A percentile compares a stretch with the other conserved stretches of the same genome.
Conservation (phyloP, 2,797 vertebrate genomes). For the Lithobates pipiens region DNA sequence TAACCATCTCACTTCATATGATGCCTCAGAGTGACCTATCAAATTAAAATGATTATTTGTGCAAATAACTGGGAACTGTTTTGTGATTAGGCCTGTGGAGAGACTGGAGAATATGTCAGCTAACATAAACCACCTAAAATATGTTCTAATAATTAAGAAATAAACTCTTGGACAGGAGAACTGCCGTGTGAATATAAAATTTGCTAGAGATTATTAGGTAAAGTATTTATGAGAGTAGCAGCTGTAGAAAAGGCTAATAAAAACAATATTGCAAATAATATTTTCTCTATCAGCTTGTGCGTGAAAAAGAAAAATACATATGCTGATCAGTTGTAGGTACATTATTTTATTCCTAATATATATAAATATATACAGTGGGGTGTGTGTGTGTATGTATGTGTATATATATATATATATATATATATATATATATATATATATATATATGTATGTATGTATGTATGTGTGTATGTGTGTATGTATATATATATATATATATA, state of each 20-base stretch:
- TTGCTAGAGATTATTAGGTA: slow-evolving; percentile 68
- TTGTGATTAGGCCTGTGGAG: slow-evolving; percentile 48
- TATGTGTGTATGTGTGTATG: no score
- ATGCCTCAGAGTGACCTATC: neutral
- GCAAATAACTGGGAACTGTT: slow-evolving; percentile 41
- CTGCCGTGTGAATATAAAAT: slow-evolving; percentile 65
- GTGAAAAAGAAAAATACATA: slow-evolving; percentile 21
- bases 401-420: no score
- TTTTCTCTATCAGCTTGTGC: slow-evolving; percentile 56
- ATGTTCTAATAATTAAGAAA: slow-evolving; percentile 69
- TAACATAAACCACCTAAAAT: slow-evolving; percentile 64
- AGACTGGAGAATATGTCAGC: slow-evolving; percentile 52
- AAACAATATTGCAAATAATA: slow-evolving; percentile 62
- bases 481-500: neutral
- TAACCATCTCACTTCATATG: neutral
- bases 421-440: no score
- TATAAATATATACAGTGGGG: neutral
- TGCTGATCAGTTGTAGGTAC: neutral
- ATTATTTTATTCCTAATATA: neutral
- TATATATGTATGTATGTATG: no score
- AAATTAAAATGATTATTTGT: slow-evolving; percentile 39
- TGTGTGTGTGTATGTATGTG: no score
- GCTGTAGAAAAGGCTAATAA: slow-evolving; percentile 65
- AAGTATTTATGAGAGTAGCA: slow-evolving; percentile 68
- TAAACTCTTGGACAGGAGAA: slow-evolving; percentile 63